These are phyloP conservation scores for Eupelmus urozonus DNA, from an alignment of 2,888 invertebrate genomes.

Conservation along the genomic window DNA sequence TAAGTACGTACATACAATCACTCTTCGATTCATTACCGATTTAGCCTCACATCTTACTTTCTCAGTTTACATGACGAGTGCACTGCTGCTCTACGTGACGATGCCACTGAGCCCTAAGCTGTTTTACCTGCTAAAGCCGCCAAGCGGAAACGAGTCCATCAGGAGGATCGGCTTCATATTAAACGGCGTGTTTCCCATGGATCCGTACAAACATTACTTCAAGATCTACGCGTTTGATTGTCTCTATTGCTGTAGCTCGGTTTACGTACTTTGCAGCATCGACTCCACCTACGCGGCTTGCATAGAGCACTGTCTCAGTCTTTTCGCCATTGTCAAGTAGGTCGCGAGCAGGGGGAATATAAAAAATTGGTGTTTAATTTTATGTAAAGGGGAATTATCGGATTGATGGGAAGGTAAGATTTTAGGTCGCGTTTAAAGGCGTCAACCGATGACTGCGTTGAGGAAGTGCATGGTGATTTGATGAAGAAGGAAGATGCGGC, in stretches of 20 bases:
- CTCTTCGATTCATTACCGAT: background rate
- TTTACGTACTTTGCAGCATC: slow-evolving; percentile 22
- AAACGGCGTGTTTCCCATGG: slow-evolving; percentile 32
- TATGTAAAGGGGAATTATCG: background rate
- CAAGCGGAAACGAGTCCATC: slow-evolving; percentile 15
- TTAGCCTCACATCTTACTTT: background rate
- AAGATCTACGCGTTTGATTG: slow-evolving; percentile 27
- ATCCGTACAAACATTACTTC: background rate
- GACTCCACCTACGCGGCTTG: slow-evolving; percentile 31
- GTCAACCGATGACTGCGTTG: background rate
- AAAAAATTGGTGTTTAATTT: background rate
- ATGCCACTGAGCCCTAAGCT: slow-evolving; percentile 22
- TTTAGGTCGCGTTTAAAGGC: slow-evolving; percentile 20
- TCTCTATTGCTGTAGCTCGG: background rate
- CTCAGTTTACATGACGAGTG: slow-evolving; percentile 33
- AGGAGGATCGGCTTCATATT: background rate
- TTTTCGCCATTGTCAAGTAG: slow-evolving; percentile 45
- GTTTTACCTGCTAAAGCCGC: background rate
- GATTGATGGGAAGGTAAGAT: background rate
- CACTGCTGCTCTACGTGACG: slow-evolving; percentile 13
- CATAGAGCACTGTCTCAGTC: slow-evolving; percentile 33
- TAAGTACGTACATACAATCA: slow-evolving; percentile 6
- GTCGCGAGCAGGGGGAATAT: background rate
- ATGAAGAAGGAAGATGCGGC: background rate
- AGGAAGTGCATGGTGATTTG: background rate